These are phyloP conservation scores for Matsumyia berberina DNA, from an alignment of 2,888 invertebrate genomes.

Conservation along the genomic window DNA sequence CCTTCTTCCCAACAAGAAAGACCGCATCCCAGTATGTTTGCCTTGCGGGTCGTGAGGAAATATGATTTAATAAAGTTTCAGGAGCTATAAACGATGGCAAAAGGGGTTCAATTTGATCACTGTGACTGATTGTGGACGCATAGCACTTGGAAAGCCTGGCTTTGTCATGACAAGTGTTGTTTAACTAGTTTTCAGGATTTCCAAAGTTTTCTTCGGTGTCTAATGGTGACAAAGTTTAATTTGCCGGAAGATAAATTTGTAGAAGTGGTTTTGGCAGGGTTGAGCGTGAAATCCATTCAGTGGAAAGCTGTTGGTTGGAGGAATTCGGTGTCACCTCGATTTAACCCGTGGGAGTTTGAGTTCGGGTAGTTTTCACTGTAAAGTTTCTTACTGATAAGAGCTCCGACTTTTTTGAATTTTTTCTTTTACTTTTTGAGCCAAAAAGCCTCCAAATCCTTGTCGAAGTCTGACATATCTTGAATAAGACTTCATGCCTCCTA, in stretches of 20 bases:
- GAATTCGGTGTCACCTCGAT: not conserved
- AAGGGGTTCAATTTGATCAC: constrained; percentile 40
- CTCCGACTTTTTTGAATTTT: too few species aligned
- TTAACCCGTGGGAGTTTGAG: not conserved
- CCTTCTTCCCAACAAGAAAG: not conserved
- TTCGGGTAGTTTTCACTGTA: not conserved
- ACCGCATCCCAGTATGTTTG: not conserved
- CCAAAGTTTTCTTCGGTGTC: not conserved
- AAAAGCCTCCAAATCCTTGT: too few species aligned
- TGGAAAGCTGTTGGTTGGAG: not conserved
- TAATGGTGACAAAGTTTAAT: too few species aligned
- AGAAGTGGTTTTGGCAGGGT: not conserved
- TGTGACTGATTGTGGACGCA: constrained; percentile 23
- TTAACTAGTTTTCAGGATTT: not conserved
- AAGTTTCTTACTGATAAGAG: too few species aligned
- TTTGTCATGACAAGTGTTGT: constrained; percentile 5
- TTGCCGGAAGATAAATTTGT: too few species aligned
- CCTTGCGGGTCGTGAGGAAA: not conserved
- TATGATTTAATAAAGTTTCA: constrained; percentile 4
- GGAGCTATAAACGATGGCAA: constrained; percentile 12
- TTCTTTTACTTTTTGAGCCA: too few species aligned
- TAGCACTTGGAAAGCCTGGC: constrained; percentile 1
- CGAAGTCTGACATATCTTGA: too few species aligned
- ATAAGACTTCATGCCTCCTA: not conserved
- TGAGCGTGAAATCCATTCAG: not conserved